Conservation (phyloP, 2,797 vertebrate genomes). For the Gadopsis marmoratus region DNA sequence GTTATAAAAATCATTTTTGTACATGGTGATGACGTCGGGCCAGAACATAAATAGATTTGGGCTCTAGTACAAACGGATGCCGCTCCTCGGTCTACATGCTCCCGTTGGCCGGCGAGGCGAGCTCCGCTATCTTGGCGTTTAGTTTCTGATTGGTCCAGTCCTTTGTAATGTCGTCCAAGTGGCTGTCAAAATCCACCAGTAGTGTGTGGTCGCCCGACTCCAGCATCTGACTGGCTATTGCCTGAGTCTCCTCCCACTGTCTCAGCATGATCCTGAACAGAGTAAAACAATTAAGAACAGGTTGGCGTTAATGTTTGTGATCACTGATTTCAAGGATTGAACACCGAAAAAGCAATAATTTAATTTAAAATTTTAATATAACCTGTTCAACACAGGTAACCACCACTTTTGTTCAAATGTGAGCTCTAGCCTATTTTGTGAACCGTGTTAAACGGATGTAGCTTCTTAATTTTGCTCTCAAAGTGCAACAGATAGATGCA, state of each 20-base stretch:
- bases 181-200: conserved; percentile 91
- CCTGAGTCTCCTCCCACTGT: conserved; percentile 92
- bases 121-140: conserved; percentile 88
- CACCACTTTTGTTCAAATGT: too few species aligned
- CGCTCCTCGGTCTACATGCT: conserved; percentile 68
- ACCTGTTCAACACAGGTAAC: too few species aligned
- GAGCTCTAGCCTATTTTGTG: too few species aligned
- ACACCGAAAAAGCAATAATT: too few species aligned
- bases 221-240: conserved; percentile 86
- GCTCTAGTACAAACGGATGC: conserved; percentile 24
- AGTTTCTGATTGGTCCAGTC: conserved; percentile 95
- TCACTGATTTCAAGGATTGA: too few species aligned
- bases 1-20: conserved; percentile 6
- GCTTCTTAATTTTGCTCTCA: too few species aligned
- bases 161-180: conserved; percentile 92
- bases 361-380: too few species aligned
- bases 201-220: conserved; percentile 84
- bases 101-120: conserved; percentile 84
- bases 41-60: conserved; percentile 38
- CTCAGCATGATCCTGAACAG: conserved; percentile 90
- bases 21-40: not conserved
- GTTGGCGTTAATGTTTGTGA: too few species aligned
- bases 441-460: too few species aligned
- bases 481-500: too few species aligned
- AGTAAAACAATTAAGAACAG: not conserved